Conservation (phyloP, 2,113 vertebrate species). For the Heliornis fulica region DNA sequence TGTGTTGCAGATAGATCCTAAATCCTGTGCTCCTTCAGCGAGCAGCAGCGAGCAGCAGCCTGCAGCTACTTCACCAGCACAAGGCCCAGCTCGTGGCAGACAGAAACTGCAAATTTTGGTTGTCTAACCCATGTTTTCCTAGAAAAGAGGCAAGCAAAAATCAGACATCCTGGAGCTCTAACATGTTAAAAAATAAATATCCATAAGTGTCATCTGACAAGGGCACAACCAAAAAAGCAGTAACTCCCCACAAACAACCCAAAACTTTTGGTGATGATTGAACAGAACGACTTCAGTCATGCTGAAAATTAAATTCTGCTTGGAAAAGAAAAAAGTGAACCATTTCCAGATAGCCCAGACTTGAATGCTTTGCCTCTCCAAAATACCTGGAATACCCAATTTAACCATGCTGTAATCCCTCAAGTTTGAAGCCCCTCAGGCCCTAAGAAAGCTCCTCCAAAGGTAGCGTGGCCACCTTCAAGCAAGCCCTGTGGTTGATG, state of each 20-base stretch:
- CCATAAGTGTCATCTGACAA: background rate
- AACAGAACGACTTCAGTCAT: background rate
- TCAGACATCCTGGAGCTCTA: background rate
- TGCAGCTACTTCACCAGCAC: background rate
- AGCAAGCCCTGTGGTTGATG: too few species aligned
- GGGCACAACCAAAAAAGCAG: background rate
- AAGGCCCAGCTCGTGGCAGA: background rate
- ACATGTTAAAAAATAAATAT: background rate
- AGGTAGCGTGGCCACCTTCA: background rate
- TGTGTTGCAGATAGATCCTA: background rate
- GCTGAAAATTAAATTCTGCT: background rate
- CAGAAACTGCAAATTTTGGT: background rate
- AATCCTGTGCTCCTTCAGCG: background rate
- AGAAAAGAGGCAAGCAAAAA: background rate
- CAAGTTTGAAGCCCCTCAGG: fast-evolving
- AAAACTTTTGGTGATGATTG: background rate
- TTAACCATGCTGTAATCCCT: background rate
- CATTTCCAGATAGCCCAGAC: background rate
- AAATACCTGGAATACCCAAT: background rate
- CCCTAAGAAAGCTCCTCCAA: background rate
- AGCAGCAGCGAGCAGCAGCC: background rate
- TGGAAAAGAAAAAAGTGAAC: background rate
- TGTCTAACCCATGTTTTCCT: background rate
- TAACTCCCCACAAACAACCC: background rate
- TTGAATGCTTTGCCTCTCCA: background rate